Conservation (phyloP, 2,888 invertebrate genomes). For the Aromia moschata region DNA sequence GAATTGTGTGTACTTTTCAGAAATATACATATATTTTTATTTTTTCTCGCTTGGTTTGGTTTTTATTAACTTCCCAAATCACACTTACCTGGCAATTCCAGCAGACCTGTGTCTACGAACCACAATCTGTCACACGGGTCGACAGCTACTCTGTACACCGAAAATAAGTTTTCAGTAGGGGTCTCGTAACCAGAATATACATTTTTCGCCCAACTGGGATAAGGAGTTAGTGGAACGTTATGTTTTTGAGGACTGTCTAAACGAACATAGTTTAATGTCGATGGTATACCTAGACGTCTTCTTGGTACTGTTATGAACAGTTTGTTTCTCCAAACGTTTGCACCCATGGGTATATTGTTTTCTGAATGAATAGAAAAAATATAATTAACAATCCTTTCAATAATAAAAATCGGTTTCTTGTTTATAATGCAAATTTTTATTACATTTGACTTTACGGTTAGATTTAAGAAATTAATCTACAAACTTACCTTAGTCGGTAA, state of each 20-base stretch:
- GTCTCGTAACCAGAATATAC: constrained; percentile 80
- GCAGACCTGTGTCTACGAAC: constrained; percentile 85
- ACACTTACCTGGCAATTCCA: constrained; percentile 68
- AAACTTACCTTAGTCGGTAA: no score
- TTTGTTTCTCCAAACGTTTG: constrained; percentile 82
- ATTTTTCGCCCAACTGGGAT: constrained; percentile 80
- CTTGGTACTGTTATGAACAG: constrained; percentile 85
- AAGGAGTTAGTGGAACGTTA: constrained; percentile 80
- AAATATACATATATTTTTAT: no score
- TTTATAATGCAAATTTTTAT: no score
- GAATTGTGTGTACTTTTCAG: no score
- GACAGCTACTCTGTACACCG: constrained; percentile 79
- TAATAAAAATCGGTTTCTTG: no score
- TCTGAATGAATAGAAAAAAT: no score
- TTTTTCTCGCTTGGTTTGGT: no score
- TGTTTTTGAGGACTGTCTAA: constrained; percentile 68
- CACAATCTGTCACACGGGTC: constrained; percentile 83
- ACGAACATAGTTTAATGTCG: constrained; percentile 82
- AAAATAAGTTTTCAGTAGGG: not conserved
- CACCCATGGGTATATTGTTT: constrained; percentile 83
- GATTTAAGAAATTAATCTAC: no score
- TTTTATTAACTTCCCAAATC: no score
- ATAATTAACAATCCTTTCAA: no score
- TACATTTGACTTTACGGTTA: no score
- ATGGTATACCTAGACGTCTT: constrained; percentile 78